Conservation (phyloP, 2,888 invertebrate genomes). For the Unio pictorum region DNA sequence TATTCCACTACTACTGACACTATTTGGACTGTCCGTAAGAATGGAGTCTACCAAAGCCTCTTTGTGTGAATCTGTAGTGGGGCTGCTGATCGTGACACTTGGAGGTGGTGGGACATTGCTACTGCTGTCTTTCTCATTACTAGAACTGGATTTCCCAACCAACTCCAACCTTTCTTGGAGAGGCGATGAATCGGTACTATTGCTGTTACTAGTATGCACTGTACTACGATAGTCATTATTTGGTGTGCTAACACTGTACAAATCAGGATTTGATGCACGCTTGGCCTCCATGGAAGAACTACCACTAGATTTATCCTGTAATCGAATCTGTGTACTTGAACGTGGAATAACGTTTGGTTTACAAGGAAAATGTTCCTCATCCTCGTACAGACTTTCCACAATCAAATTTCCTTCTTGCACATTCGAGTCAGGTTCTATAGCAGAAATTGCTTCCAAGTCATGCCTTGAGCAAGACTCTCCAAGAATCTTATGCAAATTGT, state of each 20-base stretch:
- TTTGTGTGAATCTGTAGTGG: conserved; percentile 13
- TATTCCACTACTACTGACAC: conserved; percentile 60
- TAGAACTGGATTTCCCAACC: conserved; percentile 59
- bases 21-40: conserved; percentile 61
- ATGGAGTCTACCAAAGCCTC: conserved; percentile 55
- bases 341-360: conserved; percentile 53
- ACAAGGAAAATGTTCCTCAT: conserved; percentile 26
- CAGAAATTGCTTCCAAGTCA: conserved; percentile 35
- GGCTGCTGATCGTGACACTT: conserved; percentile 10
- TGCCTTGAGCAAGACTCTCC: conserved; percentile 38
- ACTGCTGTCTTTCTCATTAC: conserved; percentile 39
- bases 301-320: conserved; percentile 45
- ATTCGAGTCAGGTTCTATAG: conserved; percentile 41
- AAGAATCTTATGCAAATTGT: conserved; percentile 36
- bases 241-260: conserved; percentile 34
- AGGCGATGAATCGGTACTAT: conserved; percentile 33
- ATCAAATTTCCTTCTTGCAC: conserved; percentile 34
- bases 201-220: conserved; percentile 32
- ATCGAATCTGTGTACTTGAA: conserved; percentile 45
- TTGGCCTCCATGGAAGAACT: conserved; percentile 47
- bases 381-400: conserved; percentile 43
- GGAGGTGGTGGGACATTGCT: conserved; percentile 15
- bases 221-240: conserved; percentile 40
- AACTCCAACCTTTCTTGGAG: conserved; percentile 46
- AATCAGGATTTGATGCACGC: conserved; percentile 45